Conservation (phyloP, 1,140 invertebrate species). For the Eurosta solidaginis region DNA sequence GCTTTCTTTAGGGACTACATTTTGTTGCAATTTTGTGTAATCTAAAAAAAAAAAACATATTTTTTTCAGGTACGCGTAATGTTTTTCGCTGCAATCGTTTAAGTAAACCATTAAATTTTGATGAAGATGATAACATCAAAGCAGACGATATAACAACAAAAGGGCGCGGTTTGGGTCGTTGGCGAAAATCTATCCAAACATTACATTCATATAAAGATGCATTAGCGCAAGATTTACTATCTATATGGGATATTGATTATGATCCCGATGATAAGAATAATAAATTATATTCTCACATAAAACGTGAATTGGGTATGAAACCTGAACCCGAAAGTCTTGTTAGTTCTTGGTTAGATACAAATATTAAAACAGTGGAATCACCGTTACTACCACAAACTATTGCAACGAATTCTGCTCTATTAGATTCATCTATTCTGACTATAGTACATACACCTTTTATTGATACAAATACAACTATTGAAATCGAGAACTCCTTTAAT, state of each 20-base stretch:
- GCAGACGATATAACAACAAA: neutral
- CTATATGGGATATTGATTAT: constrained; percentile 34
- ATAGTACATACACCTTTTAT: neutral
- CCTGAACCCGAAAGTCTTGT: constrained; percentile 4
- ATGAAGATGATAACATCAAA: constrained; percentile 8
- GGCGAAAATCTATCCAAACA: constrained; percentile 33
- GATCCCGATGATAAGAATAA: constrained; percentile 25
- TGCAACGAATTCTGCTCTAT: neutral
- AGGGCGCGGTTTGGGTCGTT: constrained; percentile 30
- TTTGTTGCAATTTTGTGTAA: neutral
- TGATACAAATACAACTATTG: neutral
- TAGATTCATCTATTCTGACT: neutral
- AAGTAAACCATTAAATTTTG: neutral
- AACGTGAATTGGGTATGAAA: neutral
- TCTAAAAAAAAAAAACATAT: neutral
- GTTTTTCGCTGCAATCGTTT: constrained; percentile 31
- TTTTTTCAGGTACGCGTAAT: constrained; percentile 31
- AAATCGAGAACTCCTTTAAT: neutral
- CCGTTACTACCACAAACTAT: neutral
- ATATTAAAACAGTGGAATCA: neutral
- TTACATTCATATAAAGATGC: constrained; percentile 36
- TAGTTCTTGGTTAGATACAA: constrained; percentile 15
- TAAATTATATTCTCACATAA: neutral
- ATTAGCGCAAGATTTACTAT: constrained; percentile 31
- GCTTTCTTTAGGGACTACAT: too few species aligned